A percentile compares a stretch with the other conserved stretches of the same genome.
Conservation (phyloP, 92 coral and sea anemone genomes). For the Parazoanthus darwini region DNA sequence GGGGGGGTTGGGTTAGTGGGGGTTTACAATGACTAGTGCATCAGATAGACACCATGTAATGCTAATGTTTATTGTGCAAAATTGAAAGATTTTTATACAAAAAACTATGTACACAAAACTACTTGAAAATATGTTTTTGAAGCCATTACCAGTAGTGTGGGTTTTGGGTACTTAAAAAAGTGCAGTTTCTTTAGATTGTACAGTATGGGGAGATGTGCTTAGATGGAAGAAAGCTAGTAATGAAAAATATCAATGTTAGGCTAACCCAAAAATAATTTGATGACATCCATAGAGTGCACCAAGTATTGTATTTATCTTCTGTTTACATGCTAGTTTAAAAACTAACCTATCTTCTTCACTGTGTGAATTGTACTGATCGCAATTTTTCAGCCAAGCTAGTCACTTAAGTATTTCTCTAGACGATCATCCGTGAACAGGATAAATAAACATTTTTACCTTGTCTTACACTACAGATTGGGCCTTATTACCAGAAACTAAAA, state of each 20-base stretch:
- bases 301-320: neutral
- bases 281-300: constrained; percentile 8
- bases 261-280: constrained; percentile 1
- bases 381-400: constrained; percentile 9
- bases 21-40: too few relatives aligned
- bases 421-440: constrained; percentile 27
- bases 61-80: constrained; percentile 3
- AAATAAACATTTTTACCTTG: constrained; percentile 16
- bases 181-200: neutral
- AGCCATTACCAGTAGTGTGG: neutral
- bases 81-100: constrained; percentile 5
- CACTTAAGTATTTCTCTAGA: neutral
- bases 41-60: neutral
- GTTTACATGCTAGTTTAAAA: constrained; percentile 17
- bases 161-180: constrained; percentile 5
- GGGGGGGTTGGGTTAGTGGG: too few relatives aligned
- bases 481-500: neutral
- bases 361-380: constrained; percentile 13
- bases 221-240: constrained; percentile 9
- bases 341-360: constrained; percentile 2
- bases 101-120: neutral
- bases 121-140: too few relatives aligned
- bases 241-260: constrained; percentile 6
- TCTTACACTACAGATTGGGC: neutral
- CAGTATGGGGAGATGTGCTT: neutral